Base-by-base conservation (phyloP, 2,113 vertebrate species). In the Zingel zingel region DNA sequence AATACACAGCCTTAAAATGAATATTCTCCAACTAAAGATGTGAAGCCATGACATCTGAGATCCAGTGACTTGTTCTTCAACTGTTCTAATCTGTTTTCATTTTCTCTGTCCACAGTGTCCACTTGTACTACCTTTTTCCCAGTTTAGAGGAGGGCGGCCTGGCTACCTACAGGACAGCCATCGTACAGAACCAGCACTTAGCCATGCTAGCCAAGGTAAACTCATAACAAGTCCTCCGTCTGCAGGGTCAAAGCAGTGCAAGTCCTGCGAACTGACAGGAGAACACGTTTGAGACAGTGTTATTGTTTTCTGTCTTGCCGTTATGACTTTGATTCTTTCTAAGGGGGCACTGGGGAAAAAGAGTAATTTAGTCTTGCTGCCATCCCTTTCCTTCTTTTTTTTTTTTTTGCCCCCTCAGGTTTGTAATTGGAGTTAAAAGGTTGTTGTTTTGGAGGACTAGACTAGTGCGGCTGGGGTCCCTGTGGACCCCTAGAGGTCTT, bases 131-230 rank as follows among this genome's bases (percentile, higher is more conserved):
- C 90, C 92, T 99, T n/a, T 99, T 99, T 54, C 98, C 98, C 30
- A 96, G 87, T 27, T 93, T 99, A 83, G 98, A 99, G 88, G 98
- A 99, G 93, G 98, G 98, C 69, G 98, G 98, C 13, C 94, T 99
- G 85, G 98, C 98, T 27, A 99, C 98, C 0, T 99, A 99, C 84
- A 96, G 98, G 63, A 99, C 98, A 0, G 98, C 98, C 85, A 99
- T 99, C 0, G 98, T 99, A 5, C 98, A 99, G 95, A 99, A 99
- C 87, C 98, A 99, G 11, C 98, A 99, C 92, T 95, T 99, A 54
- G 98, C 98, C 84, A 98, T 99, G 98, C 87, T 99, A 21, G 98
- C 98, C 16, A 99, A 99, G 97, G 98, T 99, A 95, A 75, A 23
- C 25, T 2, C 45, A 3, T 66, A 48, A 66, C 45, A 18, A 48